Evolutionary conservation across 2,888 invertebrate species (phyloP), one percentile per base, ranked within the genome.

Genomic region (Agonopterix alstromeriana): DNA sequence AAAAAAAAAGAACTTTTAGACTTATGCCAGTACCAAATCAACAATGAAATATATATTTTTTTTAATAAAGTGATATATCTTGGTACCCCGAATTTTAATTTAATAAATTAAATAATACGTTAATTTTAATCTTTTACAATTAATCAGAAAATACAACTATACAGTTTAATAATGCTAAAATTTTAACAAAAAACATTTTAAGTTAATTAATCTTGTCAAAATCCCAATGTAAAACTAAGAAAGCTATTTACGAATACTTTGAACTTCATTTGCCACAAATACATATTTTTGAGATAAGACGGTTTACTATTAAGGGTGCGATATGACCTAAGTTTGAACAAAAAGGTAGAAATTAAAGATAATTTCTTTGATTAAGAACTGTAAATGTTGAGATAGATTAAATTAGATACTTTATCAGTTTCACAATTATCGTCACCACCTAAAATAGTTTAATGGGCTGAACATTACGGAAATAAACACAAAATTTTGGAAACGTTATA

Each of bases 371-470:
- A 7, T 27, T 27, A 27, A 5, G 5, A 27, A 27, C 27, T 27
- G 27, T 27, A 27, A 27, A 1, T 27, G 27, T 27, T 27, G 5
- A 27, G 7, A 27, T 27, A 27, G 27, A 27, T 27, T 27, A 27
- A 27, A 27, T 27, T 27, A 27, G 5, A 27, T 27, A 5, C 27
- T 27, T 27, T 27, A 27, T 27, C 27, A 27, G 27, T 27, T 27
- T 27, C 27, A 27, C 27, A 27, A 27, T 27, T 27, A 27, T 27
- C 56, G 82, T 83, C 83, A 84, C 70, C 71, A 77, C 77, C 72
- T 66, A 83, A 85, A 85, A 85, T 85, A 85, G 80, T 70, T 62
- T 73, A 71, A 73, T 73, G 64, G 64, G 66, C 63, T 61, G 64
- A 70, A 70, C 51, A 48, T 44, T 49, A 46, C 60, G 53, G 54